Base-by-base conservation (phyloP, 1,140 invertebrate species). In the Solen grandis region DNA sequence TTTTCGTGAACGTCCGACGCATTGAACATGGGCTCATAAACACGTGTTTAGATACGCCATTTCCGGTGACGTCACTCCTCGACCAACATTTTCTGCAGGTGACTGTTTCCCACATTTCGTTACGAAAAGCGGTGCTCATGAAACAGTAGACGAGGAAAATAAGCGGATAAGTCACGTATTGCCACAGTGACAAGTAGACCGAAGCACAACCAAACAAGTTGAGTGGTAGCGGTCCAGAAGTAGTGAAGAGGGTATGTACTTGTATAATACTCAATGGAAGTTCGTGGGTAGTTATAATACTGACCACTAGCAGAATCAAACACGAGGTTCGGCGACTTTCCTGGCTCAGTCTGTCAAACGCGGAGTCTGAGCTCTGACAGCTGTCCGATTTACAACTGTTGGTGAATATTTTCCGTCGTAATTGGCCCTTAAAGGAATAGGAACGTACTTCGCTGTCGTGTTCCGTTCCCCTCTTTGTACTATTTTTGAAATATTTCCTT, bases 1-100 rank as follows among this genome's bases (percentile, higher is more conserved):
- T 25, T 41, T 25, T 50, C 14, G n/a, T 65, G n/a, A 76, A 16
- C 33, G 69, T 59, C 14, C 22, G 38, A 0, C 73, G 25, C 46
- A 76, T 38, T 2, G 73, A 65, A 50, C 73, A 76, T 1, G 73
- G 73, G 25, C 73, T 76, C 38, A 76, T 5, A 29, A 76, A 76
- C 0, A 65, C 46, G 46, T 63, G 50, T 22, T 65, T 41, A 22
- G 38, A 1, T 0, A n/a, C 27, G 0, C 22, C n/a, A 2, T 33
- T 13, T 25, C 1, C 62, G 2, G 5, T 22, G 4, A 0, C 8
- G 0, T 29, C 29, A 0, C 31, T 19, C 10, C n/a, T n/a, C n/a
- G n/a, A n/a, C n/a, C n/a, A n/a, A n/a, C n/a, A 4, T 25, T 41
- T 54, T 5, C 31, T 19, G 10, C 29, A 27, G 0, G 59, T 52